Base-by-base conservation (phyloP, 2,888 invertebrate genomes). In the Phalangium opilio region DNA sequence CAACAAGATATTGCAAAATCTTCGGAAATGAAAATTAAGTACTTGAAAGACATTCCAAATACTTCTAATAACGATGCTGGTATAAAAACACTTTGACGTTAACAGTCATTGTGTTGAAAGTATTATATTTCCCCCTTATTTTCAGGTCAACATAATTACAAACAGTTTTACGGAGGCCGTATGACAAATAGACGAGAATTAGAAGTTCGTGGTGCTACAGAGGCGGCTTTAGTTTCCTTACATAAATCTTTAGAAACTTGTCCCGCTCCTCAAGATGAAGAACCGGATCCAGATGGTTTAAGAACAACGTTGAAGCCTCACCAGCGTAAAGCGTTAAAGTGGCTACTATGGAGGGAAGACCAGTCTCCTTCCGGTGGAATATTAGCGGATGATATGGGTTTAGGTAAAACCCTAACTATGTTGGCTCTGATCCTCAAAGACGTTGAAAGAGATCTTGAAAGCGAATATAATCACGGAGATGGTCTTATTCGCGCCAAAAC, bases 281-380 rank as follows among this genome's bases (percentile, higher is more conserved):
- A 75, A 11, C 54, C 55, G 21, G 63, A 64, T 41, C 66, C 66
- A 3, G 48, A 51, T 21, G 77, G 76, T 0, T 63, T 90, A 0
- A 73, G 69, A 59, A 71, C 83, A 0, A 53, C 67, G 8, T 68
- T 93, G 3, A 81, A 89, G 81, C 69, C 73, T 10, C 89, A 93
- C 67, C 93, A 93, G 65, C 72, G 75, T 54, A 78, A 82, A 59
- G 93, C 86, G 0, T 67, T 95, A 0, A 75, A 81, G 11, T 95
- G 93, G 91, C 70, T 95, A 59, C 61, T 73, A 17, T 93, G 90
- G 89, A 69, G 93, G 17, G 95, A 95, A 68, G 70, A 71, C n/a
- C 83, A 87, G 64, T 56, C 62, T 12, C 78, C 77, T 44, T 83
- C 85, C 0, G 56, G 56, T 10, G 56, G 56, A 10, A 53, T 56